Percentiles rank a stretch among this genome's conserved stretches.
Conservation (phyloP, 1,140 invertebrate genomes). For the Diprion similis region DNA sequence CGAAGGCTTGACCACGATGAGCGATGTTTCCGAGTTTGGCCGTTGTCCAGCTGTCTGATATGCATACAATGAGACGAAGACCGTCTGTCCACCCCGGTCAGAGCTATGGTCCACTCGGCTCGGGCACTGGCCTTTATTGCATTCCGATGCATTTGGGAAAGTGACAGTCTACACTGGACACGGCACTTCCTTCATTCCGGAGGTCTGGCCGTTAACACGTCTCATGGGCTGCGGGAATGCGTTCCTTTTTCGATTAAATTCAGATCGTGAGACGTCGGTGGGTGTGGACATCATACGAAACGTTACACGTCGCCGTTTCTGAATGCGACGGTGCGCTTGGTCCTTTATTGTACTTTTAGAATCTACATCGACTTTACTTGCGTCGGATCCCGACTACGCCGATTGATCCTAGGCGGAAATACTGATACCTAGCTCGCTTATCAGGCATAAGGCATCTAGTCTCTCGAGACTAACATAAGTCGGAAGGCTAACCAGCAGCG, state of each 20-base stretch:
- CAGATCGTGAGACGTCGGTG: no score
- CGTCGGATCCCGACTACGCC: background rate
- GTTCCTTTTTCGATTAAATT: background rate
- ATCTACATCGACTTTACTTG: background rate
- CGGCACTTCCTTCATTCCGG: slow-evolving; percentile 6
- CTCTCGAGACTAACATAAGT: background rate
- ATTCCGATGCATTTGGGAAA: slow-evolving; percentile 3
- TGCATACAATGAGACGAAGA: slow-evolving; percentile 54
- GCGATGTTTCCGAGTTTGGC: slow-evolving; percentile 34
- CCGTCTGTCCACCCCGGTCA: slow-evolving; percentile 13
- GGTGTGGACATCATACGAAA: no score
- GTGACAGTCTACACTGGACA: slow-evolving; percentile 17
- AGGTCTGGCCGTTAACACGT: slow-evolving; percentile 1
- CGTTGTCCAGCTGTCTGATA: slow-evolving; percentile 53
- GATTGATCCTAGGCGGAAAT: background rate
- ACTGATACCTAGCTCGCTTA: background rate
- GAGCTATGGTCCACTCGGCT: slow-evolving; percentile 5
- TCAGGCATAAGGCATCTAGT: background rate
- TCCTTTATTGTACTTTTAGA: no score
- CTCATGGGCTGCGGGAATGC: background rate
- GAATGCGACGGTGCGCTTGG: no score
- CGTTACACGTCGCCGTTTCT: no score
- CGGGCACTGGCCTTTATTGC: background rate
- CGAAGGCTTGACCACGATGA: slow-evolving; percentile 17
- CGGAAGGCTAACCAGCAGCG: background rate